Evolutionary conservation across 2,797 vertebrate species (phyloP).

Genomic region (Zonotrichia albicollis): DNA sequence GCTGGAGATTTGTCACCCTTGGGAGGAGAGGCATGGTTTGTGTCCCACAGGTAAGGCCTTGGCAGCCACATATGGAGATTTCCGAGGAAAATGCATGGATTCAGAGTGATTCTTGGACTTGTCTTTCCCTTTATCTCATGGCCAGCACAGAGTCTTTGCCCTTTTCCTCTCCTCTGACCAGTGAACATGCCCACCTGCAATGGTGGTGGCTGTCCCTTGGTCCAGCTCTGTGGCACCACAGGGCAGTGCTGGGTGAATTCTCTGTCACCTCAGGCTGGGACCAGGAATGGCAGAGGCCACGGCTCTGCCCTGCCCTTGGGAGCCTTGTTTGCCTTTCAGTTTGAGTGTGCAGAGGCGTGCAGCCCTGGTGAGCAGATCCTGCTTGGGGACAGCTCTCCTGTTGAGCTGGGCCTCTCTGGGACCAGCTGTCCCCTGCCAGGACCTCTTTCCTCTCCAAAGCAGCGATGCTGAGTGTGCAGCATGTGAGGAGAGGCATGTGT

Average conservation of each 20-base stretch:
- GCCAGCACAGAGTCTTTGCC: background rate
- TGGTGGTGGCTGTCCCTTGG: background rate
- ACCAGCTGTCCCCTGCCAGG: background rate
- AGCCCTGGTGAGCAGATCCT: background rate
- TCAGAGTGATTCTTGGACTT: background rate
- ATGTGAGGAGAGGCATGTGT: rapidly evolving
- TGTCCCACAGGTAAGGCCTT: background rate
- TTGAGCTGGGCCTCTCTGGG: background rate
- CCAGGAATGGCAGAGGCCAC: rapidly evolving
- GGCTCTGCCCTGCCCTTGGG: background rate
- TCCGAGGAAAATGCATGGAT: background rate
- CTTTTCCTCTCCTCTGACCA: background rate
- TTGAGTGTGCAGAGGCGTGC: background rate
- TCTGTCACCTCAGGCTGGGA: background rate
- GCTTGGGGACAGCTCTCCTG: background rate
- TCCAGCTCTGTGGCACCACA: rapidly evolving
- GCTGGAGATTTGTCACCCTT: background rate
- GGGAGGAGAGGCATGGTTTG: rapidly evolving
- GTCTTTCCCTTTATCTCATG: background rate
- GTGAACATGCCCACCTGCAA: background rate
- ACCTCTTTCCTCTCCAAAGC: too few species aligned
- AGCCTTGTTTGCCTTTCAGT: background rate
- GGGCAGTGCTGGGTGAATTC: background rate
- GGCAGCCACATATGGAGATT: background rate
- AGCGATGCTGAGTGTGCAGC: rapidly evolving